These are phyloP conservation scores for Drosophila fuyamai DNA, from an alignment of 1,140 invertebrate genomes.

Conservation along the genomic window DNA sequence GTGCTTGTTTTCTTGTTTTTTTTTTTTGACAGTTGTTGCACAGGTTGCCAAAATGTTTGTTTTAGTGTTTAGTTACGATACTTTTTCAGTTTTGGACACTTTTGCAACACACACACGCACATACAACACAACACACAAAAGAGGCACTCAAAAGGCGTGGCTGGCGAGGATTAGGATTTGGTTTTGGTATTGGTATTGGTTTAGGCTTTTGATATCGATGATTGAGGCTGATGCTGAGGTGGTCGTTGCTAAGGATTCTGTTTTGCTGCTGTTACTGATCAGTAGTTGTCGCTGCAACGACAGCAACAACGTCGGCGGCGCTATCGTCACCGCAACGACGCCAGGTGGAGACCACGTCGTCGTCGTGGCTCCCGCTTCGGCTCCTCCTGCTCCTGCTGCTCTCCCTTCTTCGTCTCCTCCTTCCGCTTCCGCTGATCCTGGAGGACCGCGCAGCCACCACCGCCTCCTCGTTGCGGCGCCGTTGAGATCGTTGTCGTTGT, in stretches of 20 bases:
- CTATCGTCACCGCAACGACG: conserved; percentile 55
- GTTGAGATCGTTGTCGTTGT: conserved; percentile 70
- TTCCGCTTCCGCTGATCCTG: conserved; percentile 16
- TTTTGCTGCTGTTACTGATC: conserved; percentile 15
- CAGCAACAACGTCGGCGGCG: conserved; percentile 53
- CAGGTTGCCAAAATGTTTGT: conserved; percentile 17
- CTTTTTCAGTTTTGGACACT: conserved; percentile 25
- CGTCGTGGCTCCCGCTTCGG: conserved; percentile 13
- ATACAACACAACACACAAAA: conserved; percentile 23
- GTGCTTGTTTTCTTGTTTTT: neutral
- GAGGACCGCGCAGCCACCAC: conserved; percentile 63
- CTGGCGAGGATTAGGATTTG: conserved; percentile 27
- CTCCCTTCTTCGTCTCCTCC: neutral
- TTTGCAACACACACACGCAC: conserved; percentile 29
- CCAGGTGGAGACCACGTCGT: conserved; percentile 32
- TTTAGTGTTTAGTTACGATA: neutral
- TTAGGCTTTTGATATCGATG: neutral
- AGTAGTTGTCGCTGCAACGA: conserved; percentile 5
- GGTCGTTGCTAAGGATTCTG: conserved; percentile 32
- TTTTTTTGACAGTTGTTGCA: conserved; percentile 49
- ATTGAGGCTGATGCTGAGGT: conserved; percentile 16
- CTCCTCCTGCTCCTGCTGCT: neutral
- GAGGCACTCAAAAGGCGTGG: conserved; percentile 44
- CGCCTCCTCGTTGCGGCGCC: conserved; percentile 52
- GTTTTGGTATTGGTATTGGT: conserved; percentile 13